phyloP scores from a whole-genome alignment of 2,888 invertebrate species.

The Lamproptera curius region DNA sequence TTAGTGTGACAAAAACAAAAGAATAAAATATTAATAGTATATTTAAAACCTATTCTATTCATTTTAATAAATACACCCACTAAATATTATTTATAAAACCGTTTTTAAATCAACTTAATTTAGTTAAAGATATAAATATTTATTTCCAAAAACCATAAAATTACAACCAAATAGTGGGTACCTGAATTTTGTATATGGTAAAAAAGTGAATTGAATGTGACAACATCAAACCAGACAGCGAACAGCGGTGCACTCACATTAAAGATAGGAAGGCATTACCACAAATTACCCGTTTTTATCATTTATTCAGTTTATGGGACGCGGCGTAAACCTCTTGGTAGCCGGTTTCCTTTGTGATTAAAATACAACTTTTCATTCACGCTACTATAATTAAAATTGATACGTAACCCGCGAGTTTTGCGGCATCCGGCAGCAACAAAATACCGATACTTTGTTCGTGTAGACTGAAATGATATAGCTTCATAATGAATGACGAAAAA shows the following conservation, averaged over 20 bases:
- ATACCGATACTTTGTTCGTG: slow-evolving; percentile 33
- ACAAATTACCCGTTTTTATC: slow-evolving; percentile 6
- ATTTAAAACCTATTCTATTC: too few species aligned
- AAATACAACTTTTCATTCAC: background rate
- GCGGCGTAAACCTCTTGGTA: background rate
- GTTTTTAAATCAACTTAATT: too few species aligned
- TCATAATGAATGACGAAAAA: slow-evolving; percentile 38
- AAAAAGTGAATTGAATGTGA: background rate
- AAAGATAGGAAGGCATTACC: background rate
- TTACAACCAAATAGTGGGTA: background rate
- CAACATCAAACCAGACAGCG: background rate
- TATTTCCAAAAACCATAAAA: too few species aligned
- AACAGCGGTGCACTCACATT: slow-evolving; percentile 1
- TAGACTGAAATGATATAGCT: slow-evolving; percentile 42
- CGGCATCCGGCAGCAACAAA: slow-evolving; percentile 38
- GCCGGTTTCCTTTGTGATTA: background rate
- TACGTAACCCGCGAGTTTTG: slow-evolving; percentile 29
- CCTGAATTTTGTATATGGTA: background rate
- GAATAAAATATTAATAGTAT: too few species aligned
- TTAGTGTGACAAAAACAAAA: too few species aligned
- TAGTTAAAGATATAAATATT: too few species aligned
- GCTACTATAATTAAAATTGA: slow-evolving; percentile 14
- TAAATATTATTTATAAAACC: too few species aligned
- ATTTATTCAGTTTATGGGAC: slow-evolving; percentile 4
- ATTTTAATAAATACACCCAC: too few species aligned